Conservation (phyloP, 30 jellyfish, hydroid and myxozoan species). For the Cassiopea xamachana region DNA sequence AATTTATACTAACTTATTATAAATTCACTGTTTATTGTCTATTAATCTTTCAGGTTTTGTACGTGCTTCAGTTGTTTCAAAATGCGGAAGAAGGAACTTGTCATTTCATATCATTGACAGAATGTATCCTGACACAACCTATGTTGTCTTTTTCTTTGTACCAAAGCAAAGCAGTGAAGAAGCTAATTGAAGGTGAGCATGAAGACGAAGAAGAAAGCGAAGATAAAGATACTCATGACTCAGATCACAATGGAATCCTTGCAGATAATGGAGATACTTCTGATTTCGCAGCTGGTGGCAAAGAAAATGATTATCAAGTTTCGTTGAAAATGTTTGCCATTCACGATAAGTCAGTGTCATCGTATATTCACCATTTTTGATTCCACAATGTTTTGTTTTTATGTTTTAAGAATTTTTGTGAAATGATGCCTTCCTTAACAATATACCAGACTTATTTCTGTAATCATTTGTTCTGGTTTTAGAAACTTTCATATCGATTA, state of each 20-base stretch:
- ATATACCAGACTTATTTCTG: no score
- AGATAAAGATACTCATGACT: slow-evolving; percentile 41
- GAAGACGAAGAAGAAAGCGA: slow-evolving; percentile 54
- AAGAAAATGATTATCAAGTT: slow-evolving; percentile 39
- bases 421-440: no score
- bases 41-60: slow-evolving; percentile 69
- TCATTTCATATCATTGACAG: slow-evolving; percentile 77
- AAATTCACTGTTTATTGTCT: no score
- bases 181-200: background rate
- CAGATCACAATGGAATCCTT: slow-evolving; percentile 32
- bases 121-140: slow-evolving; percentile 86
- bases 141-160: slow-evolving; percentile 79
- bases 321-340: slow-evolving; percentile 78
- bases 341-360: slow-evolving; percentile 67
- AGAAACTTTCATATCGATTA: no score
- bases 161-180: slow-evolving; percentile 66
- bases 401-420: no score
- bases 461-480: no score
- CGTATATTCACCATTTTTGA: background rate
- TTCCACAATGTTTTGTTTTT: background rate
- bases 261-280: background rate
- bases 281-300: slow-evolving; percentile 19
- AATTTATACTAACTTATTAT: no score
- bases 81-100: slow-evolving; percentile 72
- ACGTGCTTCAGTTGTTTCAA: slow-evolving; percentile 75